A percentile compares a stretch with the other conserved stretches of the same genome.
phyloP scores from a whole-genome alignment of 2,888 invertebrate species.

The Metalampra italica region DNA sequence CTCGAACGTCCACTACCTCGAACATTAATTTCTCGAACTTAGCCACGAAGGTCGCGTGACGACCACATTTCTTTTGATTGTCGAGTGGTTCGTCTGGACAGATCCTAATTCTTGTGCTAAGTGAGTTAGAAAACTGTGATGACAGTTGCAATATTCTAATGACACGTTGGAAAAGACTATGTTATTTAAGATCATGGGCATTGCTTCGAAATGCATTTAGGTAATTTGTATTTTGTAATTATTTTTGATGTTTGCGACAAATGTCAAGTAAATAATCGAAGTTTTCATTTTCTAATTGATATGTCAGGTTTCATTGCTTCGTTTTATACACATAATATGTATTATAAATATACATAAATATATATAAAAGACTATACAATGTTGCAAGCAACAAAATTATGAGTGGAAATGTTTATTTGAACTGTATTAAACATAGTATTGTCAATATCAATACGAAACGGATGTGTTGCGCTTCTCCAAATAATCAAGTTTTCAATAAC shows the following conservation, averaged over 20 bases:
- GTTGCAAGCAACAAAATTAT: slow-evolving; percentile 6
- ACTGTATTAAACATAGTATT: slow-evolving; percentile 11
- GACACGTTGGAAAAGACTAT: not conserved
- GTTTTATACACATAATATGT: too few species aligned
- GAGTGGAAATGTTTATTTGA: slow-evolving; percentile 9
- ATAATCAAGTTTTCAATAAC: slow-evolving; percentile 74
- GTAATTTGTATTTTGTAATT: slow-evolving; percentile 14
- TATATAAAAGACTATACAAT: too few species aligned
- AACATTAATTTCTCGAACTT: too few species aligned
- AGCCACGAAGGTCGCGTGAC: too few species aligned
- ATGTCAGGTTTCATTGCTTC: not conserved
- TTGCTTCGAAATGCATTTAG: slow-evolving; percentile 34
- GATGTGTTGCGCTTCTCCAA: slow-evolving; percentile 70
- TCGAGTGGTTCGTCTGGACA: too few species aligned
- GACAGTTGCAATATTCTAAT: slow-evolving; percentile 15
- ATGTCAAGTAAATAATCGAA: slow-evolving; percentile 13
- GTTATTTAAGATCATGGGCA: slow-evolving; percentile 30
- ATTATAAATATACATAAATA: too few species aligned
- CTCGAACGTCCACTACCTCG: too few species aligned
- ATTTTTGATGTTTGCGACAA: slow-evolving; percentile 20
- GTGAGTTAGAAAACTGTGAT: slow-evolving; percentile 4
- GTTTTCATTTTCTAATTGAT: not conserved
- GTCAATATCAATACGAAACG: slow-evolving; percentile 23
- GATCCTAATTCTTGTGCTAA: too few species aligned
- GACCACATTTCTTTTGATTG: too few species aligned